Percentiles rank a stretch among this genome's conserved stretches.
phyloP scores from a whole-genome alignment of 2,888 invertebrate species.

The Drosophila mercatorum region DNA sequence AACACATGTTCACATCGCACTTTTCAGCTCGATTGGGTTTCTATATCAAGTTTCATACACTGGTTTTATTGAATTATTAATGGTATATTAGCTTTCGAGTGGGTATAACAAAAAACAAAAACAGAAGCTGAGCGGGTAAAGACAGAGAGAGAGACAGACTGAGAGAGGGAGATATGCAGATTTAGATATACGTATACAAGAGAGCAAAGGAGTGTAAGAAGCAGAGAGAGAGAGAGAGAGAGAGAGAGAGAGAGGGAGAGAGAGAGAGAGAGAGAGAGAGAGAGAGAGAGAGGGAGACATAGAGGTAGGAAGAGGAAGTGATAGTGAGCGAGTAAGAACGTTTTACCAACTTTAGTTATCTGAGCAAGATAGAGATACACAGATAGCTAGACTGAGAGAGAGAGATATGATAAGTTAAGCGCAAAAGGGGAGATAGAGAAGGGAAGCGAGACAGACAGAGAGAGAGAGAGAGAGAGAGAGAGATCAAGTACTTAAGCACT shows the following conservation, averaged over 20 bases:
- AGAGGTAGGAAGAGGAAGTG: no score
- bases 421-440: no score
- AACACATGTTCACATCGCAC: slow-evolving; percentile 77
- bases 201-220: no score
- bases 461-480: no score
- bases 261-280: not conserved
- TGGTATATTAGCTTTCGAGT: slow-evolving; percentile 7
- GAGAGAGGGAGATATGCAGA: not conserved
- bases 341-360: no score
- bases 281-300: not conserved
- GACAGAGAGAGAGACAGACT: not conserved
- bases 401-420: no score
- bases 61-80: not conserved
- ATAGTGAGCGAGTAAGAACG: no score
- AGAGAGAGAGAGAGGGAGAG: not conserved
- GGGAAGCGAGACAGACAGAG: not conserved
- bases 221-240: not conserved
- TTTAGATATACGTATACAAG: no score
- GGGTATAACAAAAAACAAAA: not conserved
- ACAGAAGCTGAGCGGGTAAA: not conserved
- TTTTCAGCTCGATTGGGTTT: slow-evolving; percentile 47
- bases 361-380: no score
- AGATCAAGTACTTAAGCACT: not conserved
- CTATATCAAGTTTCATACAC: slow-evolving; percentile 9
- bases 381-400: no score